Evolutionary conservation across 2,888 invertebrate species (phyloP).

Genomic region (Seira ritae): DNA sequence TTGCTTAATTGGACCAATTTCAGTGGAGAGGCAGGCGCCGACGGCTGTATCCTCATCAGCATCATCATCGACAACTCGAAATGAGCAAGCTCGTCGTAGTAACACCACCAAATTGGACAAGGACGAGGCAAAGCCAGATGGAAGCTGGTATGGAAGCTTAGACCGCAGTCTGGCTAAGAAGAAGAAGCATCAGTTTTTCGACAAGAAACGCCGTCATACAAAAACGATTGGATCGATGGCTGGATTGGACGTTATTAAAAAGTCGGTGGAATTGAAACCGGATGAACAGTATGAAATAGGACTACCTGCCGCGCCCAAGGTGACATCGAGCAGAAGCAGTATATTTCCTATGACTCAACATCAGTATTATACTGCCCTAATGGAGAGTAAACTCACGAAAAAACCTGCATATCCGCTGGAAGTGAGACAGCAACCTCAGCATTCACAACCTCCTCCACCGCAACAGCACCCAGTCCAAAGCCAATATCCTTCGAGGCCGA

Average conservation of each 20-base stretch:
- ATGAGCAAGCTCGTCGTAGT: too few species aligned
- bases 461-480: not conserved
- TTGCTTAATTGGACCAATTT: too few species aligned
- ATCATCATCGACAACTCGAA: too few species aligned
- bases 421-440: conserved; percentile 12
- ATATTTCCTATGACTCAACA: conserved; percentile 59
- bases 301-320: conserved; percentile 61
- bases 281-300: conserved; percentile 72
- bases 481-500: too few species aligned
- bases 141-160: conserved; percentile 78
- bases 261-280: conserved; percentile 62
- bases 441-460: not conserved
- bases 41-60: too few species aligned
- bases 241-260: conserved; percentile 62
- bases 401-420: conserved; percentile 46
- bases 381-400: conserved; percentile 51
- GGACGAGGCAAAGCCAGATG: conserved; percentile 33
- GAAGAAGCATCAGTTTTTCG: conserved; percentile 64
- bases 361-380: conserved; percentile 52
- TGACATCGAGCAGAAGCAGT: conserved; percentile 40
- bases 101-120: conserved; percentile 15
- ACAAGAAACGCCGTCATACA: conserved; percentile 68
- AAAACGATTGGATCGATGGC: conserved; percentile 71
- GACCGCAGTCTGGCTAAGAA: conserved; percentile 76
- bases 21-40: too few species aligned